Percentiles rank a stretch among this genome's conserved stretches.
These are phyloP conservation scores for Epiblema foenella DNA, from an alignment of 2,888 invertebrate genomes.

Conservation along the genomic window DNA sequence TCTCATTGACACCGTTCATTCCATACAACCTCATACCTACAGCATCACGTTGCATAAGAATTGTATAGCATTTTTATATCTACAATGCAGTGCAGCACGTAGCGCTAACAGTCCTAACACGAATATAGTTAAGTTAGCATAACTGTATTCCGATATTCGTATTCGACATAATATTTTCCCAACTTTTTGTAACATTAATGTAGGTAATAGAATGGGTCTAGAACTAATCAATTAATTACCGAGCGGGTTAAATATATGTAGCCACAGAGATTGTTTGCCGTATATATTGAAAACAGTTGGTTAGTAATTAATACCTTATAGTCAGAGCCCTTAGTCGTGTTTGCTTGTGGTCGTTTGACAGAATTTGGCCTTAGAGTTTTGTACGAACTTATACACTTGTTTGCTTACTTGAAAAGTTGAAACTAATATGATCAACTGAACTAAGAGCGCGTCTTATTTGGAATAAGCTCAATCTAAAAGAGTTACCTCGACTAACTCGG, in stretches of 20 bases:
- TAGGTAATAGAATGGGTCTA: neutral
- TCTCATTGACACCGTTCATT: neutral
- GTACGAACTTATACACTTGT: too few species aligned
- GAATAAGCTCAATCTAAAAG: neutral
- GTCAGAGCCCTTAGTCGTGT: too few species aligned
- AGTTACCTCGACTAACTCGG: neutral
- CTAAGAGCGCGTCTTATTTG: constrained; percentile 2
- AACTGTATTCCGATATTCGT: neutral
- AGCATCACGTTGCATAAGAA: neutral
- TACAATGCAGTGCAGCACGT: neutral
- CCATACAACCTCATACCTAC: neutral
- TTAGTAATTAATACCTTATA: too few species aligned
- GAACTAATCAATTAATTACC: neutral
- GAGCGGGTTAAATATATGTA: neutral
- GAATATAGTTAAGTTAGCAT: too few species aligned
- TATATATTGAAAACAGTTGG: constrained; percentile 13
- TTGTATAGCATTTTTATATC: neutral
- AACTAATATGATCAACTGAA: neutral
- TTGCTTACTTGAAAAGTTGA: constrained; percentile 8
- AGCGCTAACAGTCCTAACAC: neutral
- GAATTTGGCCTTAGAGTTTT: too few species aligned
- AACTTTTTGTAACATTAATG: neutral
- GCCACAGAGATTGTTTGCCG: neutral
- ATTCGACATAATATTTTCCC: neutral
- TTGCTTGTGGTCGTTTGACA: too few species aligned